These are phyloP conservation scores for Limnephilus auricula DNA, from an alignment of 2,888 invertebrate genomes.

Conservation along the genomic window DNA sequence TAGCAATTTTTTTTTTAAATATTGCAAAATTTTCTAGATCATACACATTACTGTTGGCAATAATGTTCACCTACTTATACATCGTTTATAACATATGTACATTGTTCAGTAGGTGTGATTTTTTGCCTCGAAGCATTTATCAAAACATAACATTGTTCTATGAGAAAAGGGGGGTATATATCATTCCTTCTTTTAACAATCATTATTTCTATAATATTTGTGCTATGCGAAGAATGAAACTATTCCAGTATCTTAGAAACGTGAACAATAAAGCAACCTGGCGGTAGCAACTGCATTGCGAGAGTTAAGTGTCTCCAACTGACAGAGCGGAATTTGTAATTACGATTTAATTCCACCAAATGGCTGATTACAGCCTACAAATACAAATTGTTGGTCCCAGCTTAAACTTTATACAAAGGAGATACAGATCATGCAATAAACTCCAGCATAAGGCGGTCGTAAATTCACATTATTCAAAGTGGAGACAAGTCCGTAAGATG, in stretches of 20 bases:
- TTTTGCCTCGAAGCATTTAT: neutral
- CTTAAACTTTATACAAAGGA: neutral
- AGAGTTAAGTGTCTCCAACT: slow-evolving; percentile 34
- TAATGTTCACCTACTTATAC: too few relatives aligned
- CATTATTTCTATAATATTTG: neutral
- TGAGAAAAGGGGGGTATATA: neutral
- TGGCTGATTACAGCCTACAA: slow-evolving; percentile 25
- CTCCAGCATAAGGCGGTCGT: slow-evolving; percentile 11
- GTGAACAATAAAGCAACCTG: neutral
- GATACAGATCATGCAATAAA: slow-evolving; percentile 44
- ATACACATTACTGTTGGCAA: too few relatives aligned
- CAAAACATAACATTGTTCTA: neutral
- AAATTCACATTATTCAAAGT: slow-evolving; percentile 46
- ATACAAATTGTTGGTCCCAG: slow-evolving; percentile 28
- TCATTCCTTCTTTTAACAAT: neutral
- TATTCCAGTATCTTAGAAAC: neutral
- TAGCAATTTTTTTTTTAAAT: too few relatives aligned
- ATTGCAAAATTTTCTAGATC: too few relatives aligned
- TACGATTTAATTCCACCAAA: slow-evolving; percentile 22
- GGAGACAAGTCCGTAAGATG: slow-evolving; percentile 45
- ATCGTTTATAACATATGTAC: neutral
- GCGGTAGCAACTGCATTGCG: neutral
- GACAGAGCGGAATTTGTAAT: slow-evolving; percentile 42
- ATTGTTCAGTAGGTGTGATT: neutral
- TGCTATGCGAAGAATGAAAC: neutral